Percentiles rank a stretch among this genome's conserved stretches.
Conservation (phyloP, 2,888 invertebrate genomes). For the Temnothorax rugatulus region DNA sequence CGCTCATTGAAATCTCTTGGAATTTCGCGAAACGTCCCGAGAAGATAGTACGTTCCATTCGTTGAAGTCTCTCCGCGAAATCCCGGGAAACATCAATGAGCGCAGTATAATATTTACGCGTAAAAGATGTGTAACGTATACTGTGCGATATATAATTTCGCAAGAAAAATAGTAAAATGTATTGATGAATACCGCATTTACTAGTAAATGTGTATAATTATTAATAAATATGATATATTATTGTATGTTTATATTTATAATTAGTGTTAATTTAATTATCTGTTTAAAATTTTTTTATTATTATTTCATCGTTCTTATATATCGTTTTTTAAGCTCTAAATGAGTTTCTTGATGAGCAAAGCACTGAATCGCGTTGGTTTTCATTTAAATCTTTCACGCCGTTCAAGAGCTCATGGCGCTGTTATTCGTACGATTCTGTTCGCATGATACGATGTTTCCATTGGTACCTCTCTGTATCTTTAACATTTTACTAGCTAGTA, state of each 20-base stretch:
- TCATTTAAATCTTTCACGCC: slow-evolving; percentile 26
- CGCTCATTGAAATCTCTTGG: slow-evolving; percentile 6
- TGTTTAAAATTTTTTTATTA: background rate
- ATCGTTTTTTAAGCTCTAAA: background rate
- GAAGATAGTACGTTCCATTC: slow-evolving; percentile 14
- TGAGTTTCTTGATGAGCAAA: background rate
- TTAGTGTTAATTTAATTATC: background rate
- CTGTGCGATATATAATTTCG: background rate
- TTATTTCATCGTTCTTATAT: background rate
- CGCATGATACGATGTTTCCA: slow-evolving; percentile 4
- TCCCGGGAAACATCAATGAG: slow-evolving; percentile 4
- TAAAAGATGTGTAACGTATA: background rate
- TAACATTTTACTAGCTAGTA: slow-evolving; percentile 47
- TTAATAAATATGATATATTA: background rate
- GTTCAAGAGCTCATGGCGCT: background rate
- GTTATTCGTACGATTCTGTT: slow-evolving; percentile 4
- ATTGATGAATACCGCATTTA: background rate
- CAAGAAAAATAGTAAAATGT: background rate
- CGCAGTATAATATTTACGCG: background rate
- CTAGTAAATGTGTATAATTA: background rate
- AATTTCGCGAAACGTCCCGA: background rate
- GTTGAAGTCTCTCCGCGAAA: background rate
- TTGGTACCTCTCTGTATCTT: slow-evolving; percentile 29
- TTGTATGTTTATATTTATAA: background rate
- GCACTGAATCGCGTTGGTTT: background rate